Evolutionary conservation across 1,140 invertebrate genomes (phyloP).

Genomic region (Leucophenga varia): DNA sequence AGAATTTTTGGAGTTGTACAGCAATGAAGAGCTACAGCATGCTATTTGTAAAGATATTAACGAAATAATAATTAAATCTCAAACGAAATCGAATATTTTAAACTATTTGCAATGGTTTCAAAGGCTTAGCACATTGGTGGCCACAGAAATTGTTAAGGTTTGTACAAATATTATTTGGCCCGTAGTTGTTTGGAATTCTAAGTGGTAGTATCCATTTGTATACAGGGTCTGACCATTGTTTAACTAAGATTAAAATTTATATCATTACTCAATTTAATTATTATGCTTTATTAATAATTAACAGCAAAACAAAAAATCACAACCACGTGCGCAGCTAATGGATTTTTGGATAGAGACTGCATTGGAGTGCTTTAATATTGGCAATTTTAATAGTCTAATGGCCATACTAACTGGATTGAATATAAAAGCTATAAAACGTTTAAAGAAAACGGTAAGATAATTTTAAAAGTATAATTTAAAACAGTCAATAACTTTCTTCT

Average conservation of each 20-base stretch:
- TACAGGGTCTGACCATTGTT: too few relatives aligned
- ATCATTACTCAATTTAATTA: background rate
- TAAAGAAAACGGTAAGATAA: constrained; percentile 88
- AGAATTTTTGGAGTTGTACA: constrained; percentile 34
- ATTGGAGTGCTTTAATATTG: constrained; percentile 92
- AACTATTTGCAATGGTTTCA: constrained; percentile 97
- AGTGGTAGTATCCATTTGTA: too few relatives aligned
- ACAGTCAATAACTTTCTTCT: too few relatives aligned
- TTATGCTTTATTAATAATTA: constrained; percentile 24
- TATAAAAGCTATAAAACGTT: constrained; percentile 82
- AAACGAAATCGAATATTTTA: constrained; percentile 86
- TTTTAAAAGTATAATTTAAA: too few relatives aligned
- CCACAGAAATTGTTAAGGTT: constrained; percentile 92
- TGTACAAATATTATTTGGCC: too few relatives aligned
- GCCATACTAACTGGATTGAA: constrained; percentile 93
- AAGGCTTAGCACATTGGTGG: constrained; percentile 87
- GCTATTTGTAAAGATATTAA: constrained; percentile 8
- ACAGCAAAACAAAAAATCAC: constrained; percentile 87
- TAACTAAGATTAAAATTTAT: too few relatives aligned
- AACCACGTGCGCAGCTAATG: constrained; percentile 81
- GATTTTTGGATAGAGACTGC: constrained; percentile 96
- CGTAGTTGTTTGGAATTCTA: too few relatives aligned
- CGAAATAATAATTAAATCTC: constrained; percentile 65
- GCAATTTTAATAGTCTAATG: constrained; percentile 98
- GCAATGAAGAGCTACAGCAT: constrained; percentile 10